A percentile compares a stretch with the other conserved stretches of the same genome.
Conservation (phyloP, 2,888 invertebrate genomes). For the Physocephala rufipes region DNA sequence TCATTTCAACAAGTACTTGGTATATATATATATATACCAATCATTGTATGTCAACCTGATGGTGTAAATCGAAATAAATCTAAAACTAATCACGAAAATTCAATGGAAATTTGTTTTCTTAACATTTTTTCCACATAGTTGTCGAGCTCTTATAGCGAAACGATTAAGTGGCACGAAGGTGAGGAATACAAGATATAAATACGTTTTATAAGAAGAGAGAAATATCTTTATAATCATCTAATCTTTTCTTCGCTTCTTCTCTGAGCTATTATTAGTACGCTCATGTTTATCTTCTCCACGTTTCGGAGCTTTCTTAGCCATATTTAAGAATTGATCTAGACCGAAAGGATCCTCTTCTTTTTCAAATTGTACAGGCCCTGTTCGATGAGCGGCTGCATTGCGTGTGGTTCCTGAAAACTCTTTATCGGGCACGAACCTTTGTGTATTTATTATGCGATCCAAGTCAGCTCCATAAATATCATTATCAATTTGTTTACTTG, state of each 20-base stretch:
- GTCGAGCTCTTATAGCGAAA: too few relatives aligned
- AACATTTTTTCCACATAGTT: too few relatives aligned
- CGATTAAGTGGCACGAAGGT: too few relatives aligned
- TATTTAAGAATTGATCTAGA: constrained; percentile 96
- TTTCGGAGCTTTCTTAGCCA: constrained; percentile 86
- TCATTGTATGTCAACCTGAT: too few relatives aligned
- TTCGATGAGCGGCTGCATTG: constrained; percentile 70
- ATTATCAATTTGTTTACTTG: constrained; percentile 85
- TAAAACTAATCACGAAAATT: too few relatives aligned
- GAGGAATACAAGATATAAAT: too few relatives aligned
- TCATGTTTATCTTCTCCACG: constrained; percentile 68
- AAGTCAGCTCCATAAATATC: constrained; percentile 93
- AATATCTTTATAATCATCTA: constrained; percentile 32
- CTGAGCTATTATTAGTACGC: constrained; percentile 53
- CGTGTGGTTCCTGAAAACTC: constrained; percentile 94
- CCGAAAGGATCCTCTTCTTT: constrained; percentile 94
- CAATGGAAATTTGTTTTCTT: too few relatives aligned
- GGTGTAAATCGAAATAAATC: too few relatives aligned
- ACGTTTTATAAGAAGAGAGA: too few relatives aligned
- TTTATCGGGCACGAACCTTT: constrained; percentile 97
- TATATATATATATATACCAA: too few relatives aligned
- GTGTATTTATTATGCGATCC: constrained; percentile 87
- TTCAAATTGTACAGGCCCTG: constrained; percentile 97
- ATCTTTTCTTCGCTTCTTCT: constrained; percentile 56
- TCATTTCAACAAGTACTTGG: too few relatives aligned